Evolutionary conservation across 2,888 invertebrate genomes (phyloP), one percentile per base, ranked within the genome.

Genomic region (Pristionchus exspectatus): DNA sequence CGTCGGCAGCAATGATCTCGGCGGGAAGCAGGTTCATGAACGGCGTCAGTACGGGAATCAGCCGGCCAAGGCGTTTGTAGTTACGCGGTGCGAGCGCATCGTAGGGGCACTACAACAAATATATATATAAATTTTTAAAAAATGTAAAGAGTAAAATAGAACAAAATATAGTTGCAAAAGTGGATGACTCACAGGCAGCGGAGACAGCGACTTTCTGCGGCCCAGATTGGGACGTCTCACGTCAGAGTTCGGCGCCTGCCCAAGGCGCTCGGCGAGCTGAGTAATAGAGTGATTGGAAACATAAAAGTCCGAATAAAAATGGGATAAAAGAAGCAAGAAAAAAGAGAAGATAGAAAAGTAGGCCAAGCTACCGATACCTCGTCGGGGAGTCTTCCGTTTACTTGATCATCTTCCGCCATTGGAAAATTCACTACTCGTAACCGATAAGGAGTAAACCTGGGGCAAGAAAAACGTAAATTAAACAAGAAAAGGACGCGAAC

Each of bases 381-480:
- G 54, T 88, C 90, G 69, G 90, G 69, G 50, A 87, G 66, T 66
- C 66, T 18, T 50, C 87, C 88, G 63, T 91, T 86, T 63, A 91
- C 90, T 86, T 89, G 89, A 54, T 91, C 91, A 81, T 91, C 91
- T 87, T 91, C 91, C 66, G 91, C 91, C 91, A 91, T 91, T 77
- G 86, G 85, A 87, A 74, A 30, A 59, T 38, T 50, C 27, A 63
- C 72, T 72, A 69, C 87, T 24, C 69, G 87, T 54, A 44, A 38
- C 21, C 38, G 87, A 30, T 38, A 27, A 59, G 84, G 56, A 59
- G 27, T 38, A 63, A 84, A 59, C 56, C 56, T 63, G 33, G 33
- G 30, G n/a, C 27, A 81, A 69, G 1, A 50, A 27, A 27, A 24
- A 69, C 38, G n/a, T 66, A 44, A 69, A 44, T 30, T 66, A 38